Base-by-base conservation (phyloP, 2,113 vertebrate genomes). In the Lycaon pictus region DNA sequence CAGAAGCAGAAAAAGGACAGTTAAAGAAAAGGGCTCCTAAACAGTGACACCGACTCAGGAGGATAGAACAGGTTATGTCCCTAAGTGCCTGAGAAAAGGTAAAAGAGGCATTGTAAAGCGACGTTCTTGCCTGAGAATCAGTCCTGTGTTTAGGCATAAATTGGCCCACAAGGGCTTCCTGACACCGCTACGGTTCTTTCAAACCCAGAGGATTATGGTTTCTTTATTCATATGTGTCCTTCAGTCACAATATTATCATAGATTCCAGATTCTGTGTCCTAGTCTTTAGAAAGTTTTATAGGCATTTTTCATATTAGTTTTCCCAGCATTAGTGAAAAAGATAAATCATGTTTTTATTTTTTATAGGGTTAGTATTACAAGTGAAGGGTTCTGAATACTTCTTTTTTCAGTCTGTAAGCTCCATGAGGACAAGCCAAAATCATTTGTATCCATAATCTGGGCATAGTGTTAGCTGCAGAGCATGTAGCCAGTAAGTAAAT, bases 291-390 rank as follows among this genome's bases (percentile, higher is more conserved):
- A 65, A 80, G 58, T 69, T 72, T 76, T 85, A 32, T 15, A 62
- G 11, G 12, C 22, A 60, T 69, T 74, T 93, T 88, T 89, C 1
- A 51, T 63, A 29, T 22, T 84, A 65, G 5, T 86, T 58, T 3
- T 67, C 1, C 5, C 4, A 88, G 65, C 4, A n/a, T 27, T 20
- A 43, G 6, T 72, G 71, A 77, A n/a, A 93, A 95, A 92, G 53
- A 55, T 53, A 71, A 91, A 76, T 55, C 17, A 37, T 29, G 5
- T 17, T 83, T 96, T 96, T 88, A 63, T 88, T 90, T 90, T 93
- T 35, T 67, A n/a, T 72, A 48, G 16, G 2, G 15, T 29, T 53
- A 23, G 62, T 82, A 53, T 53, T 37, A 82, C 43, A 90, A 79
- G 9, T 43, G 9, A 95, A 81, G 37, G 81, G 17, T 15, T 88